Percentiles rank a stretch among this genome's conserved stretches.
These are phyloP conservation scores for Porites evermanni DNA, from an alignment of 92 coral and sea anemone species.

Conservation along the genomic window DNA sequence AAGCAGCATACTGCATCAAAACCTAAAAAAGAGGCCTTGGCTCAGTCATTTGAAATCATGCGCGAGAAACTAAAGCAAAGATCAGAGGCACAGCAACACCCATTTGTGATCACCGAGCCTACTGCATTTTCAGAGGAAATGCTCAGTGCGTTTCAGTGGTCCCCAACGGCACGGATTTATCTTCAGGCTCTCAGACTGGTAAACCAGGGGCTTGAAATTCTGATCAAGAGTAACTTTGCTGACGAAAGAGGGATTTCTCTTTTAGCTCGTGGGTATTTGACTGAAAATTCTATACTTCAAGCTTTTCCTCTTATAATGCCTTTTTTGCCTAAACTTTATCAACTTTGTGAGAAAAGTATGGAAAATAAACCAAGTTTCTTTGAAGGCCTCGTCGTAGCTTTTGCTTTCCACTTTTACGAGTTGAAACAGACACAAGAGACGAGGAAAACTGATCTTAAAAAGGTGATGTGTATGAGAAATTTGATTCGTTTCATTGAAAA, in stretches of 20 bases:
- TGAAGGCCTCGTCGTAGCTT: constrained; percentile 69
- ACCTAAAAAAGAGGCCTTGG: neutral
- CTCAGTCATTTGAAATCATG: constrained; percentile 3
- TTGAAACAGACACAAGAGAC: constrained; percentile 5
- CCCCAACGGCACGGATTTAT: constrained; percentile 80
- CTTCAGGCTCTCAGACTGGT: constrained; percentile 56
- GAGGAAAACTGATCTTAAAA: constrained; percentile 15
- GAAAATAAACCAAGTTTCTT: constrained; percentile 46
- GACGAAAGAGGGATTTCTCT: constrained; percentile 64
- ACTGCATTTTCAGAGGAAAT: constrained; percentile 55
- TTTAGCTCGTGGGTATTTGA: constrained; percentile 52
- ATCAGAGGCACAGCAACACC: constrained; percentile 31
- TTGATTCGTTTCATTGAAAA: constrained; percentile 62
- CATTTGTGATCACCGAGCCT: constrained; percentile 58
- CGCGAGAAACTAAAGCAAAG: neutral
- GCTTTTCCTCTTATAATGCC: constrained; percentile 6
- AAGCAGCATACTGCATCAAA: neutral
- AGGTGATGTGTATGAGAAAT: constrained; percentile 45
- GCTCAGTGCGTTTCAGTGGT: constrained; percentile 60
- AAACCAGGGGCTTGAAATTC: constrained; percentile 23
- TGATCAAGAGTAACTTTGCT: constrained; percentile 60
- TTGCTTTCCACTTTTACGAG: neutral
- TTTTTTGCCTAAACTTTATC: neutral
- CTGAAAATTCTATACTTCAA: constrained; percentile 26
- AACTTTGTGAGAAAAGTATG: neutral